A percentile compares a stretch with the other conserved stretches of the same genome.
Conservation (phyloP, 2,888 invertebrate genomes). For the Rhopalosiphum nymphaeae region DNA sequence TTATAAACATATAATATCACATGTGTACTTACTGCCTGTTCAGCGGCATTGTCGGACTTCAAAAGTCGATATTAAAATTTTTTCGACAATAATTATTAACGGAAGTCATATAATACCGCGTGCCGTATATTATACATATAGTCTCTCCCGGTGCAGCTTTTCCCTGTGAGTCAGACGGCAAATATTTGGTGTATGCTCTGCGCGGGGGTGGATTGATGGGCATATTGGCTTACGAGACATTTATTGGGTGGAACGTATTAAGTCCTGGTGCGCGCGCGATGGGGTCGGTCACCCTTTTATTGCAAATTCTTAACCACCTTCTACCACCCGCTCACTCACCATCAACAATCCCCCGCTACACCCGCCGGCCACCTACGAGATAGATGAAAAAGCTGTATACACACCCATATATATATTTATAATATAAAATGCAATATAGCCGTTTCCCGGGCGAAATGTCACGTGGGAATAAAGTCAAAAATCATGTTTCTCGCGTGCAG, state of each 20-base stretch:
- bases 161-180: conserved; percentile 64
- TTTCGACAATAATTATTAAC: conserved; percentile 34
- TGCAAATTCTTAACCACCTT: conserved; percentile 53
- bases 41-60: neutral
- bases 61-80: conserved; percentile 51
- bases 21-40: neutral
- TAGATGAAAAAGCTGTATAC: conserved; percentile 22
- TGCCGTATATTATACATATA: neutral
- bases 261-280: conserved; percentile 54
- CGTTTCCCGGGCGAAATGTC: conserved; percentile 39
- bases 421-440: conserved; percentile 23
- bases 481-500: conserved; percentile 10
- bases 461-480: conserved; percentile 63
- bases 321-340: neutral
- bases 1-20: neutral
- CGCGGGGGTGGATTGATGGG: conserved; percentile 52
- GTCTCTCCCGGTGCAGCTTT: neutral
- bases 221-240: conserved; percentile 64
- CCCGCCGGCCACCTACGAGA: neutral
- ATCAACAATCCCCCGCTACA: neutral
- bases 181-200: conserved; percentile 52
- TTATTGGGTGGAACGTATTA: conserved; percentile 65
- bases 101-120: neutral
- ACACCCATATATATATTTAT: neutral
- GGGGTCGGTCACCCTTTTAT: conserved; percentile 65